phyloP scores from a whole-genome alignment of 2,888 invertebrate species.

The Andrena chrysosceles region DNA sequence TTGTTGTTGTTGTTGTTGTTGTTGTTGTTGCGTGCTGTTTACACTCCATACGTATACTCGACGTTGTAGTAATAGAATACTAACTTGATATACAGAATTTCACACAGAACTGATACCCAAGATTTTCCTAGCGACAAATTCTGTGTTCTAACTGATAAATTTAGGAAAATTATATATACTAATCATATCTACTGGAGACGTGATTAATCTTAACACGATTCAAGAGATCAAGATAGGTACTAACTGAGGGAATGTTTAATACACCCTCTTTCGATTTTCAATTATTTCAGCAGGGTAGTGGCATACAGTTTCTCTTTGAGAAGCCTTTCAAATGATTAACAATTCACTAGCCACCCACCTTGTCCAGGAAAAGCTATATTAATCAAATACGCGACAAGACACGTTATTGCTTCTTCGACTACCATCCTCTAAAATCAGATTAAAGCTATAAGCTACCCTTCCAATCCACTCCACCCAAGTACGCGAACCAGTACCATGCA shows the following conservation, averaged over 20 bases:
- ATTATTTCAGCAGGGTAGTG: no score
- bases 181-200: neutral
- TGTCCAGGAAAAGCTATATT: no score
- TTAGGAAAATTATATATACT: neutral
- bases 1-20: neutral
- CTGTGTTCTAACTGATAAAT: neutral
- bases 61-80: neutral
- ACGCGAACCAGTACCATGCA: no score
- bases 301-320: no score
- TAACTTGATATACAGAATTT: neutral
- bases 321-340: no score
- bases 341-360: no score
- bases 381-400: no score
- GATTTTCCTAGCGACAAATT: neutral
- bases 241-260: neutral
- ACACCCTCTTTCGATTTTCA: neutral
- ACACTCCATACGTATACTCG: neutral
- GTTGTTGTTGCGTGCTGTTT: neutral
- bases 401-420: neutral
- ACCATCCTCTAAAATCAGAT: neutral
- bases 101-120: neutral
- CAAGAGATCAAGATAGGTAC: neutral
- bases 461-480: neutral
- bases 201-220: constrained; percentile 11
- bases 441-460: neutral